Conservation (phyloP, 2,113 vertebrate species). For the Orycteropus afer region DNA sequence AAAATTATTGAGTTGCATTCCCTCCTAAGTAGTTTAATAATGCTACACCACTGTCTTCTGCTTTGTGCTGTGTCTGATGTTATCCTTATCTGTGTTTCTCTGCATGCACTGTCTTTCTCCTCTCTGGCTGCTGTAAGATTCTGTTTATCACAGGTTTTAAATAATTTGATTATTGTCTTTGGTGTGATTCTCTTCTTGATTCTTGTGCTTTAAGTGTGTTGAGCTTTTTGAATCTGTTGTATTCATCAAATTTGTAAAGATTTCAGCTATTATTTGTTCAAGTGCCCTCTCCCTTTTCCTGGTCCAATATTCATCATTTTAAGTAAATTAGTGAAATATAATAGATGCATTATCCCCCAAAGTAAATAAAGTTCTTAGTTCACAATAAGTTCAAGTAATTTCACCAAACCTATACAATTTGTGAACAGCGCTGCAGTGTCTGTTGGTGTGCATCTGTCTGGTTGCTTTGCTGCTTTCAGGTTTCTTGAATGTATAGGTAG, state of each 20-base stretch:
- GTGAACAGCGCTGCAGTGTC: not conserved
- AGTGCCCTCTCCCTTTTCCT: not conserved
- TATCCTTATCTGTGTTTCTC: not conserved
- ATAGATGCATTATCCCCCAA: not conserved
- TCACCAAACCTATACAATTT: not conserved
- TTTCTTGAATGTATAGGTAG: too few relatives aligned
- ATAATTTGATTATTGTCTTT: not conserved
- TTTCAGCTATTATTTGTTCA: not conserved
- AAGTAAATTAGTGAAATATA: not conserved
- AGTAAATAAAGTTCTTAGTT: not conserved
- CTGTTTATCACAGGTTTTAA: constrained; percentile 3
- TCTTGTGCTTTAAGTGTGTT: not conserved
- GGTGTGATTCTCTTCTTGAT: not conserved
- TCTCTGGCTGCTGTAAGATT: not conserved
- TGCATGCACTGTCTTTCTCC: not conserved
- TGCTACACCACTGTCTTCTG: not conserved
- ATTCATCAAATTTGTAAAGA: not conserved
- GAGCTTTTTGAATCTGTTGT: not conserved
- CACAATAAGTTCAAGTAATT: not conserved
- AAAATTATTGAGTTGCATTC: not conserved
- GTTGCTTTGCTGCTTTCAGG: too few relatives aligned
- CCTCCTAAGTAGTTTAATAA: not conserved
- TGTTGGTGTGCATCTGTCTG: too few relatives aligned
- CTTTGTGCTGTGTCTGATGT: not conserved
- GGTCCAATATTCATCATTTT: not conserved